phyloP scores from a whole-genome alignment of 2,797 vertebrate genomes.

The Pyrocephalus nanus region DNA sequence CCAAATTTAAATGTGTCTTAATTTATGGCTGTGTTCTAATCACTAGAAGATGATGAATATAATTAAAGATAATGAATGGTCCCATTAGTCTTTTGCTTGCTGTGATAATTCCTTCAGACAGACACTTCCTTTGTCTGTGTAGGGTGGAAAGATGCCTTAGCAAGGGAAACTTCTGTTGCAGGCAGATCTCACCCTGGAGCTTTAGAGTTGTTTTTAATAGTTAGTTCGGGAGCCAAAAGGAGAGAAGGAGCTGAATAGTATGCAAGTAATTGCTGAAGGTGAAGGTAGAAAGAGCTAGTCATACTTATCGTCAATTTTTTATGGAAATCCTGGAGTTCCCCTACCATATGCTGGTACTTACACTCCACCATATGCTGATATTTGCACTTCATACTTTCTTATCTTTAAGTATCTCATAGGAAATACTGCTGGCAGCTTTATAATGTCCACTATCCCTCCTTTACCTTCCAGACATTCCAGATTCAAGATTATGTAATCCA shows the following conservation, averaged over 20 bases:
- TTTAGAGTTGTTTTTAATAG: neutral
- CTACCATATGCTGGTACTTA: neutral
- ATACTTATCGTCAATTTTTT: neutral
- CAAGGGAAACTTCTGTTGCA: slow-evolving; percentile 8
- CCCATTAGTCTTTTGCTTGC: slow-evolving; percentile 67
- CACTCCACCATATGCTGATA: neutral
- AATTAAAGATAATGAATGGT: slow-evolving; percentile 75
- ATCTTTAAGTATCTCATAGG: neutral
- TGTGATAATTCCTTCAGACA: slow-evolving; percentile 66
- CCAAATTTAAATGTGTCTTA: slow-evolving; percentile 68
- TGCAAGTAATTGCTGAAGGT: neutral
- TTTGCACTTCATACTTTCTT: neutral
- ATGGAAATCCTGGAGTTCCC: neutral
- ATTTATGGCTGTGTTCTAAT: slow-evolving; percentile 75
- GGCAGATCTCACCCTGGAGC: neutral
- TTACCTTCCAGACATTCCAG: neutral
- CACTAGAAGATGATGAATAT: slow-evolving; percentile 75
- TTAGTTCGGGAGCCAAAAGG: neutral
- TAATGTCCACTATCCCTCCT: neutral
- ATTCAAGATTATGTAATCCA: neutral
- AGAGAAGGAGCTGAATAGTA: neutral
- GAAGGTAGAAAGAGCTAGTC: neutral
- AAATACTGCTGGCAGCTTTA: neutral
- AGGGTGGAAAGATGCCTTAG: neutral
- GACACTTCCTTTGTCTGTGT: slow-evolving; percentile 27